Conservation (phyloP, 2,888 invertebrate species). For the Hydropsyche betteni region DNA sequence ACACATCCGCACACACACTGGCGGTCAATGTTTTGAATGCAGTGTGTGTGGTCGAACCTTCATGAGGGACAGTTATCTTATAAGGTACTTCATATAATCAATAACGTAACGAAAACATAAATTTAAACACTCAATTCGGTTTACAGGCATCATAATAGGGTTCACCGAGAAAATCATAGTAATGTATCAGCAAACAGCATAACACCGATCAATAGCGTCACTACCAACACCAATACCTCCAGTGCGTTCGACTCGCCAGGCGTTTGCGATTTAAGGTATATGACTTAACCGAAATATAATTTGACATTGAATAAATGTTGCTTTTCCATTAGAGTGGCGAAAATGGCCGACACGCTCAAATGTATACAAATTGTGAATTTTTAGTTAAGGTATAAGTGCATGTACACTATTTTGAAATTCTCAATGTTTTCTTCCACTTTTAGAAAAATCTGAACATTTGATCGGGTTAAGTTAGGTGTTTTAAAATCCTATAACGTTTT, state of each 20-base stretch:
- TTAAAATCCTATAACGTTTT: no score
- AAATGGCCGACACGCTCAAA: no score
- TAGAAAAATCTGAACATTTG: no score
- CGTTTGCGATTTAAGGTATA: conserved; percentile 64
- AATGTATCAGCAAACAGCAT: conserved; percentile 67
- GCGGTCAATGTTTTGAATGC: conserved; percentile 77
- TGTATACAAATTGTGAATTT: no score
- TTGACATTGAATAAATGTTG: no score
- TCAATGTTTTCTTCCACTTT: no score
- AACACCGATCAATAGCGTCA: conserved; percentile 63
- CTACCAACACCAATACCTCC: conserved; percentile 60
- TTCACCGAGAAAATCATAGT: conserved; percentile 72
- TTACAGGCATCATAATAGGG: conserved; percentile 75
- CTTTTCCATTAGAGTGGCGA: no score
- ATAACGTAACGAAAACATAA: conserved; percentile 2
- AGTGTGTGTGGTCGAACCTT: conserved; percentile 79
- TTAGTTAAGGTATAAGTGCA: no score
- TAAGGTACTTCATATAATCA: conserved; percentile 62
- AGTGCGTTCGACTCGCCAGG: conserved; percentile 63
- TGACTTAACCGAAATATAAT: no score
- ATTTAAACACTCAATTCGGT: conserved; percentile 11
- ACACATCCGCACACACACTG: conserved; percentile 78
- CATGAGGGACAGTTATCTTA: conserved; percentile 80
- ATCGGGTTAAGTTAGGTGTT: no score
- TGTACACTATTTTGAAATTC: no score